Base-by-base conservation (phyloP, 2,113 vertebrate genomes). In the Clarias batrachus region DNA sequence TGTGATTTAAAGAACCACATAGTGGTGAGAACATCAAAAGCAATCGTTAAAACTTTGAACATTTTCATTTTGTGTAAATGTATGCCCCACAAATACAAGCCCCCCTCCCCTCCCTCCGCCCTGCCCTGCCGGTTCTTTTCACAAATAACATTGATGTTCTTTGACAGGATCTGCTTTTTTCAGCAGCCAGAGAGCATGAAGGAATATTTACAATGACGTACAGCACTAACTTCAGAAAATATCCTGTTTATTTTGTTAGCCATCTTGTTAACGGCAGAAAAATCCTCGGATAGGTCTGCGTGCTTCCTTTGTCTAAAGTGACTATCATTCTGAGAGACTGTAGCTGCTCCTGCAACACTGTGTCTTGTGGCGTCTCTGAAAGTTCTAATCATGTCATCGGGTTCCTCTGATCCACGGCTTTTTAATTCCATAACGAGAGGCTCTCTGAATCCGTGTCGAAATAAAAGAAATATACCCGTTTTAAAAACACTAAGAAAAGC, bases 361-460 rank as follows among this genome's bases (percentile, higher is more conserved):
- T 71, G 27, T 41, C 25, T 17, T 63, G 27, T 48, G 33, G 16
- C 59, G 82, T 77, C 73, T 76, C 56, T 60, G 48, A 12, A 76
- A 84, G 25, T 23, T 74, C 16, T 81, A 76, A 16, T 59, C 56
- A 65, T 27, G 71, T 25, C 82, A 74, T 63, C 85, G 77, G 59
- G 57, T 56, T 74, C 83, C 71, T 85, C 74, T 8, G 52, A 83
- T 81, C 68, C 56, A 84, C 86, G 33, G 66, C 77, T 81, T 88
- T 89, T 86, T 85, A 73, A 88, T 91, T 88, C 86, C 25, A 63
- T 56, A 82, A 76, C 84, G 70, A 81, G 21, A 78, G n/a, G 74
- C 25, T 13, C 59, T 71, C 8, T 25, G 11, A 21, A 13, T 3
- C 19, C 11, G 4, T 74, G 21, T 23, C 25, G 19, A 89, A 85